Percentiles rank a stretch among this genome's conserved stretches.
Evolutionary conservation across 2,888 invertebrate species (phyloP).

Genomic region (Tachina grossa): DNA sequence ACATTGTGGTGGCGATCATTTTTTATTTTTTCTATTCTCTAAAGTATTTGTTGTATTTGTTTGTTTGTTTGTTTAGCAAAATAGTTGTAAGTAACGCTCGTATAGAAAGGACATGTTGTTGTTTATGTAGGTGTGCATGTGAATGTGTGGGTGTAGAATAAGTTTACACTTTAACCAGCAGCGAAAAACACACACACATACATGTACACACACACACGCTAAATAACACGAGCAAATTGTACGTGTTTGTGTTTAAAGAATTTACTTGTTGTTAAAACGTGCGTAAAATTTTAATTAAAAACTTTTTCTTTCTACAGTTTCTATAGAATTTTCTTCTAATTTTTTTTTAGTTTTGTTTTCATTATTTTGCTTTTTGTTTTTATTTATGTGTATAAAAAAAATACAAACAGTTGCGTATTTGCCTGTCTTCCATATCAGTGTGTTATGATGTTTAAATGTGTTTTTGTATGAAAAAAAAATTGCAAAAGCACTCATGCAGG

Average conservation of each 20-base stretch:
- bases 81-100: neutral
- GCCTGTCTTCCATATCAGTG: conserved; percentile 18
- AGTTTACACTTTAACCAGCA: conserved; percentile 26
- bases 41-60: conserved; percentile 47
- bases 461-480: conserved; percentile 3
- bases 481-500: conserved; percentile 15
- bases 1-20: conserved; percentile 12
- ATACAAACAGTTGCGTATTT: conserved; percentile 58
- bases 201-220: neutral
- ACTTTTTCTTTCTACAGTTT: conserved; percentile 61
- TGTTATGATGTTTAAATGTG: neutral
- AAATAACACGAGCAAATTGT: conserved; percentile 24
- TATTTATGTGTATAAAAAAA: conserved; percentile 55
- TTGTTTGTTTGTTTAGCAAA: conserved; percentile 32
- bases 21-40: conserved; percentile 32
- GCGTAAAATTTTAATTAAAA: conserved; percentile 72
- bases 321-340: conserved; percentile 30
- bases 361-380: conserved; percentile 43
- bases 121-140: neutral
- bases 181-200: neutral
- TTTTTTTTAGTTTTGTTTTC: conserved; percentile 13
- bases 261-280: conserved; percentile 70
- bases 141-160: conserved; percentile 42
- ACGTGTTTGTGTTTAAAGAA: conserved; percentile 64
- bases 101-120: conserved; percentile 17